Base-by-base conservation (phyloP, 1,140 invertebrate genomes). In the Berghia stephanieae region DNA sequence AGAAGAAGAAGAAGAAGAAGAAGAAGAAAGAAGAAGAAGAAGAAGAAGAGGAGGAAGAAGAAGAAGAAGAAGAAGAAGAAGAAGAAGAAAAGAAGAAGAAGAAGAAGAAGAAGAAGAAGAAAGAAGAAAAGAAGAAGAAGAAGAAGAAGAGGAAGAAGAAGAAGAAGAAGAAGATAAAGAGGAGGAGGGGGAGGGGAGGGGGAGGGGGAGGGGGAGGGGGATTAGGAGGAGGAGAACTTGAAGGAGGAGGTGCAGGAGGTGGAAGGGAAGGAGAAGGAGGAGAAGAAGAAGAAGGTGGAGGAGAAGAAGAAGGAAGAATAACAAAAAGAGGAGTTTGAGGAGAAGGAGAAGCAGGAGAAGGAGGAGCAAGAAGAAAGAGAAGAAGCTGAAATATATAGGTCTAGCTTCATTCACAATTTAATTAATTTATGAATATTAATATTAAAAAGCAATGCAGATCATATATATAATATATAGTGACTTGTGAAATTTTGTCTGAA, bases 341-440 rank as follows among this genome's bases (percentile, higher is more conserved):
- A 10, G 10, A 49, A 49, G n/a, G 10, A 49, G 46, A 13, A 10
- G n/a, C n/a, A 13, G 46, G 46, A n/a, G 10, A 38, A 40, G 24
- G 18, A 89, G n/a, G 55, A 60, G n/a, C 55, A 60, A 24, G n/a
- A 21, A 60, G 55, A 60, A 21, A 60, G 34, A 8, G 6, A 31
- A 21, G n/a, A 60, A 24, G n/a, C n/a, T 60, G 6, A 60, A 31
- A 31, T 60, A 24, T 5, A 60, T 31, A 24, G n/a, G 55, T n/a
- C n/a, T n/a, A n/a, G n/a, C n/a, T n/a, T n/a, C n/a, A n/a, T n/a
- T n/a, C n/a, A n/a, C n/a, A n/a, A n/a, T n/a, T n/a, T n/a, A n/a
- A n/a, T n/a, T n/a, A n/a, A n/a, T n/a, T n/a, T n/a, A n/a, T n/a
- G n/a, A n/a, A n/a, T n/a, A n/a, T n/a, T n/a, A n/a, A n/a, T n/a